A percentile compares a stretch with the other conserved stretches of the same genome.
phyloP scores from a whole-genome alignment of 2,888 invertebrate genomes.

The Acrobeloides nanus region DNA sequence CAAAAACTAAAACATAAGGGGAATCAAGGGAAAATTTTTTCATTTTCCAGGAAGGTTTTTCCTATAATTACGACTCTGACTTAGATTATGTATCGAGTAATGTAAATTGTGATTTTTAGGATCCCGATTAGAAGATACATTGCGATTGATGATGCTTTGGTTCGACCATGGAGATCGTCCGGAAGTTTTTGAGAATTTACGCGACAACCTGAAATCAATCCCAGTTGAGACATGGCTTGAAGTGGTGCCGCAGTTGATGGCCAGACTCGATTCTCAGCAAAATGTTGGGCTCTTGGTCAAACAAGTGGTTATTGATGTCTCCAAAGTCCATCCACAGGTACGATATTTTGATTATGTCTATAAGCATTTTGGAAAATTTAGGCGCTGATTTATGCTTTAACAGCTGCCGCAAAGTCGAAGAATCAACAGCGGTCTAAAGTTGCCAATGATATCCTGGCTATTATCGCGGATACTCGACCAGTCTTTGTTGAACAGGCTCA shows the following conservation, averaged over 20 bases:
- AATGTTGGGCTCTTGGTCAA: conserved; percentile 83
- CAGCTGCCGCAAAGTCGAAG: conserved; percentile 90
- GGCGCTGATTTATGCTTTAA: conserved; percentile 90
- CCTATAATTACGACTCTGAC: too few species aligned
- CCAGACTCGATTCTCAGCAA: conserved; percentile 85
- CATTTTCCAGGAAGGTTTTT: too few species aligned
- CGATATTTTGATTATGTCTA: conserved; percentile 4
- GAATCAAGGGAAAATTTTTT: too few species aligned
- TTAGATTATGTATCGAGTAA: too few species aligned
- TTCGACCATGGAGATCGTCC: conserved; percentile 81
- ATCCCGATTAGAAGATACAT: conserved; percentile 81
- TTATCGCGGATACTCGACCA: conserved; percentile 88
- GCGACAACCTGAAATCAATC: conserved; percentile 81
- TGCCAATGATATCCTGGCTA: conserved; percentile 85
- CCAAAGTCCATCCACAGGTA: conserved; percentile 86
- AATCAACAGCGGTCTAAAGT: conserved; percentile 76
- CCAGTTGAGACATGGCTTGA: conserved; percentile 98
- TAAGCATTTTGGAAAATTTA: conserved; percentile 28
- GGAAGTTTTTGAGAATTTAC: conserved; percentile 84
- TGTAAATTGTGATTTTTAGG: too few species aligned
- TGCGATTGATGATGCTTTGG: conserved; percentile 85
- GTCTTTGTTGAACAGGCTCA: conserved; percentile 81
- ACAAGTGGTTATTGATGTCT: conserved; percentile 86
- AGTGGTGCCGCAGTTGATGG: conserved; percentile 94
- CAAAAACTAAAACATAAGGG: too few species aligned